A percentile compares a stretch with the other conserved stretches of the same genome.
Evolutionary conservation across 2,888 invertebrate genomes (phyloP).

Genomic region (Noctua pronuba): DNA sequence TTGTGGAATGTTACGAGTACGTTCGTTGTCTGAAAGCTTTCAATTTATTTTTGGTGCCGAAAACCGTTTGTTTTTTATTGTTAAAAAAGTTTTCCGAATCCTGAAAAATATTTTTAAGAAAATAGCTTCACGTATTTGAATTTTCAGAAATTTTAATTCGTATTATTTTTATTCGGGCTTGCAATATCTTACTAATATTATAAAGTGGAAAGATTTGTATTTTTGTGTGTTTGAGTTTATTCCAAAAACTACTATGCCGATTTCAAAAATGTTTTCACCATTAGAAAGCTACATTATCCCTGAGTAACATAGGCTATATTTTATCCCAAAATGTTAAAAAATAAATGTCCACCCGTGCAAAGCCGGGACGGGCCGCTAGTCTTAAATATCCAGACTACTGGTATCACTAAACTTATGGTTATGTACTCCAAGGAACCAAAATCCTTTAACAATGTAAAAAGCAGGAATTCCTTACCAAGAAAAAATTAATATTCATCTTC

Average conservation of each 20-base stretch:
- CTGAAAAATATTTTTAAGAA: neutral
- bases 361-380: too few species aligned
- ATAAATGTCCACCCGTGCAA: too few species aligned
- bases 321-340: too few species aligned
- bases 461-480: slow-evolving; percentile 34
- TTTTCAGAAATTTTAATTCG: neutral
- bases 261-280: too few species aligned
- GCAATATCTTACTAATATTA: too few species aligned
- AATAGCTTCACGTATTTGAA: neutral
- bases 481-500: slow-evolving; percentile 61
- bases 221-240: too few species aligned
- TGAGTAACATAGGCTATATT: too few species aligned
- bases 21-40: neutral
- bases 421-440: neutral
- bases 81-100: neutral
- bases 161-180: too few species aligned
- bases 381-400: neutral
- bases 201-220: too few species aligned
- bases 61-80: neutral
- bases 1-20: neutral
- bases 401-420: neutral
- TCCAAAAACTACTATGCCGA: too few species aligned
- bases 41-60: neutral
- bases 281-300: too few species aligned
- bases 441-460: slow-evolving; percentile 18